Conservation (phyloP, 2,888 invertebrate species). For the Agriopis leucophaearia region DNA sequence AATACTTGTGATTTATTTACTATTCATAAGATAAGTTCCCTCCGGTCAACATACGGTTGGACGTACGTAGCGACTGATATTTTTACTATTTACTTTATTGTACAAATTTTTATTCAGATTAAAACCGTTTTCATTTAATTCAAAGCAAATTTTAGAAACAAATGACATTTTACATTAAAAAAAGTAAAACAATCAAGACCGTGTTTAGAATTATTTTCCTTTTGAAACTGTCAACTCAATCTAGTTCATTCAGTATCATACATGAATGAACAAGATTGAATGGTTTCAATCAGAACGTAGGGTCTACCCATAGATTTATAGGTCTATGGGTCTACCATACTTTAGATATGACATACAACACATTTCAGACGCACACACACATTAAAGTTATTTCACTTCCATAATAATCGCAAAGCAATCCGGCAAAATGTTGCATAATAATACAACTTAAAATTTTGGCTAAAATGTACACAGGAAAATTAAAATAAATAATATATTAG, state of each 20-base stretch:
- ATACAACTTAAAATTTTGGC: not conserved
- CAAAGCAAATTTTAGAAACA: not conserved
- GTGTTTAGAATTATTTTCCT: not conserved
- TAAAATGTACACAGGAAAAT: not conserved
- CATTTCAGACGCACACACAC: not conserved
- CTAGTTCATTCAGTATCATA: not conserved
- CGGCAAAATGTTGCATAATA: conserved; percentile 6
- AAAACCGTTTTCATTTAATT: not conserved
- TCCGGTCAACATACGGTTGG: too few species aligned
- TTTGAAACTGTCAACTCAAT: not conserved
- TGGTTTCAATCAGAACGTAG: too few species aligned
- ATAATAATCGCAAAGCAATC: not conserved
- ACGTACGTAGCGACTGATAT: conserved; percentile 24
- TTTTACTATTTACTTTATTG: not conserved
- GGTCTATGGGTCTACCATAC: too few species aligned
- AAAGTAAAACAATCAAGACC: not conserved
- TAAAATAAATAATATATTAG: not conserved
- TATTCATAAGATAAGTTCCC: conserved; percentile 32
- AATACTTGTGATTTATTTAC: conserved; percentile 8
- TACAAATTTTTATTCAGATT: not conserved
- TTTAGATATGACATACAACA: not conserved
- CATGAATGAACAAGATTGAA: not conserved
- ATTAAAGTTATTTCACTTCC: not conserved
- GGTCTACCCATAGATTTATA: too few species aligned
- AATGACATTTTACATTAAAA: too few species aligned